Conservation (phyloP, 2,113 vertebrate species). For the Dolichallabes microphthalmus region DNA sequence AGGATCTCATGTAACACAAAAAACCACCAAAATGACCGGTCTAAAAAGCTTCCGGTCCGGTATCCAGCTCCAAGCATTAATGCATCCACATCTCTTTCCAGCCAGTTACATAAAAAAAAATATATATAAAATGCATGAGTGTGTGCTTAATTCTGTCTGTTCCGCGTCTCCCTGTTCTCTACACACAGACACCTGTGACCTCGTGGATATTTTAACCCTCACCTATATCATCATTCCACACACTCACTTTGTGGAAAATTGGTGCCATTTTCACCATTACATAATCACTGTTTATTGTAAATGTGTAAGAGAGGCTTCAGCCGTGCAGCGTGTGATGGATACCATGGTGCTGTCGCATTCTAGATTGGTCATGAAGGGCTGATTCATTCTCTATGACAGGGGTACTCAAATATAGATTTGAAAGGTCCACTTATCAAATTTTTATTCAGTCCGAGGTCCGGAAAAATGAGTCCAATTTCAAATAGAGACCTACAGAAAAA, state of each 20-base stretch:
- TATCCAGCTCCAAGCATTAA: background rate
- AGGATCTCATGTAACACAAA: background rate
- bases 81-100: background rate
- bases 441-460: too few species aligned
- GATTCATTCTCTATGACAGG: background rate
- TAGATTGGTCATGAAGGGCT: background rate
- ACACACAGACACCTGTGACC: slow-evolving; percentile 49
- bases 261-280: slow-evolving; percentile 20
- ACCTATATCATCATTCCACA: slow-evolving; percentile 13
- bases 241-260: slow-evolving; percentile 16
- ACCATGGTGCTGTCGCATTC: background rate
- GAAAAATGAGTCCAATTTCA: too few species aligned
- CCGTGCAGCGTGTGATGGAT: background rate
- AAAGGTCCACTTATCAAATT: too few species aligned
- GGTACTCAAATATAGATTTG: too few species aligned
- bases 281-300: slow-evolving; percentile 30
- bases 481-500: too few species aligned
- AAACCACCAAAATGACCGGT: background rate
- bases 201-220: slow-evolving; percentile 28
- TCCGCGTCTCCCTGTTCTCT: slow-evolving; percentile 19
- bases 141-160: slow-evolving; percentile 5
- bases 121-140: background rate
- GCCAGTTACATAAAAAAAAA: background rate
- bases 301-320: slow-evolving; percentile 1
- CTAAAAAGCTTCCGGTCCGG: background rate